These are phyloP conservation scores for Caenorhabditis zanzibari DNA, from an alignment of 2,888 invertebrate genomes.

Conservation along the genomic window DNA sequence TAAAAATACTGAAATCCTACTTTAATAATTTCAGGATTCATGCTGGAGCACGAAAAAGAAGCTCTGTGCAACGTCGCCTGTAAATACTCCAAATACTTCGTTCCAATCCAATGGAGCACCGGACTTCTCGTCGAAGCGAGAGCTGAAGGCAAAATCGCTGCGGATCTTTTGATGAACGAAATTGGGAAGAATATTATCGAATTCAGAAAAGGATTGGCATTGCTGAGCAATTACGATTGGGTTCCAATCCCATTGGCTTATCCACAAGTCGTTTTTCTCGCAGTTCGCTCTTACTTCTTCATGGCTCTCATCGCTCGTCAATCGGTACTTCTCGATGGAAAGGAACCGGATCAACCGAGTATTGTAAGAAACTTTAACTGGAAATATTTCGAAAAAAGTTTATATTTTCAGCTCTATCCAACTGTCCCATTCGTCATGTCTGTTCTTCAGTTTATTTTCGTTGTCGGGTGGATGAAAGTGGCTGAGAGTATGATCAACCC, in stretches of 20 bases:
- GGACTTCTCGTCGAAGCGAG: conserved; percentile 72
- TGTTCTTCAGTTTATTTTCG: conserved; percentile 79
- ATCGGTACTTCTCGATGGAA: conserved; percentile 75
- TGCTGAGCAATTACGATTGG: conserved; percentile 77
- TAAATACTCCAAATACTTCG: conserved; percentile 71
- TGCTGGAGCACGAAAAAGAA: conserved; percentile 70
- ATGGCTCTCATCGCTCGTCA: conserved; percentile 80
- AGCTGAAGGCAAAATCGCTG: conserved; percentile 70
- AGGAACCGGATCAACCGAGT: conserved; percentile 65
- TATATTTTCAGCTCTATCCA: conserved; percentile 71
- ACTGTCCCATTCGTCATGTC: conserved; percentile 80
- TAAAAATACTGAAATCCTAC: neutral
- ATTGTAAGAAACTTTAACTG: conserved; percentile 34
- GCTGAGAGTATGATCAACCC: conserved; percentile 81
- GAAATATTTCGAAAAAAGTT: neutral
- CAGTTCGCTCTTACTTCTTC: conserved; percentile 81
- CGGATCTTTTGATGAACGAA: conserved; percentile 75
- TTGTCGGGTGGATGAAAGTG: conserved; percentile 82
- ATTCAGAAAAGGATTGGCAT: conserved; percentile 74
- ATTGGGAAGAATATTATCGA: conserved; percentile 73
- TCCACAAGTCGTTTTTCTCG: conserved; percentile 82
- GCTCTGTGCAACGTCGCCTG: conserved; percentile 46
- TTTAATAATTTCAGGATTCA: conserved; percentile 63
- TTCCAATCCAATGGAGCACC: conserved; percentile 74
- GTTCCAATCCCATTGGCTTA: conserved; percentile 81